Conservation (phyloP, 1,140 invertebrate genomes). For the Grapholita molesta region DNA sequence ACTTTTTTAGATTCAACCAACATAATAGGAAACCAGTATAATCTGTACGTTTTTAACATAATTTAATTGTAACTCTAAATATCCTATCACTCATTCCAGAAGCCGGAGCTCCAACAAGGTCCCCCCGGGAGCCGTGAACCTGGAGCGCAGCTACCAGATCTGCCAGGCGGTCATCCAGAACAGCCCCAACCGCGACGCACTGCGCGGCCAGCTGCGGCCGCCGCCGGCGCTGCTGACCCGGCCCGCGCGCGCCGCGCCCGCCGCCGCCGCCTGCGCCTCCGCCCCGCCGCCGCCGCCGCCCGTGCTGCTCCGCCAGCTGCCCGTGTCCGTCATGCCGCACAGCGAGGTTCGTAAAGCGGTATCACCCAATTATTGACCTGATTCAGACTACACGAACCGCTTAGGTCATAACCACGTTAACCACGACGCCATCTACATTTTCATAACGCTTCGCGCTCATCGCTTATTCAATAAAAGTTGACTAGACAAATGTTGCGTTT, state of each 20-base stretch:
- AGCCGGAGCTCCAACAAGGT: slow-evolving; percentile 81
- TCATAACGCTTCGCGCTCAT: no score
- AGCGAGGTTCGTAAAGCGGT: slow-evolving; percentile 61
- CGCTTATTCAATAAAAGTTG: no score
- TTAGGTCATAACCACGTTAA: no score
- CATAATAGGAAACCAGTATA: no score
- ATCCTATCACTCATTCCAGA: slow-evolving; percentile 34
- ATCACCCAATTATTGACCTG: no score
- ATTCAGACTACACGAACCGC: no score
- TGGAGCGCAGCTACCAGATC: slow-evolving; percentile 96
- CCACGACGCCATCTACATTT: no score
- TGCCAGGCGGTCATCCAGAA: slow-evolving; percentile 97
- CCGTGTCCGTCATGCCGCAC: slow-evolving; percentile 79
- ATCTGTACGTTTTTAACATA: no score
- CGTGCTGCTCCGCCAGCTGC: slow-evolving; percentile 80
- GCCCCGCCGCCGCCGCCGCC: neutral
- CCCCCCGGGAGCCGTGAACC: slow-evolving; percentile 92
- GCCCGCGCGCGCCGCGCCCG: slow-evolving; percentile 37
- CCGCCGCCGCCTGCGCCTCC: slow-evolving; percentile 20
- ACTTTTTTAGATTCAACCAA: no score
- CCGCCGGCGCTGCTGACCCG: slow-evolving; percentile 85
- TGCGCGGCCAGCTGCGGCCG: slow-evolving; percentile 90
- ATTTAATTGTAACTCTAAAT: neutral
- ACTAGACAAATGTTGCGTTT: no score
- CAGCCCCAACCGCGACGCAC: slow-evolving; percentile 91